phyloP scores from a whole-genome alignment of 2,113 vertebrate species.

The Dipodomys stephensi region DNA sequence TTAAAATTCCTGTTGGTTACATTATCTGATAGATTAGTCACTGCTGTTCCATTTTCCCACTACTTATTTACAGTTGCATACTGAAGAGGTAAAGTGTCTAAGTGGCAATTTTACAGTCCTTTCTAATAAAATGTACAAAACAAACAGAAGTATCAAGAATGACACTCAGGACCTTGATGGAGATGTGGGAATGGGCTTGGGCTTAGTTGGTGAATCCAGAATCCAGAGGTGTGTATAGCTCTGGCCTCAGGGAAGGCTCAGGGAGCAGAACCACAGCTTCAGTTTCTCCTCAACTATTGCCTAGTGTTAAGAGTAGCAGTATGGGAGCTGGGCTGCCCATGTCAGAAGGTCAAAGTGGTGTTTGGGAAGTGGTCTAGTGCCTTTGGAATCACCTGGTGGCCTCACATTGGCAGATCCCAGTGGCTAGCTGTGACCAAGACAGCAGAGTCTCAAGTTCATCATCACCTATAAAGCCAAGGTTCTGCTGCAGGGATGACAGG shows the following conservation, averaged over 20 bases:
- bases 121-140: slow-evolving; percentile 90
- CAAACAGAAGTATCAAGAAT: slow-evolving; percentile 85
- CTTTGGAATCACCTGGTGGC: slow-evolving; percentile 17
- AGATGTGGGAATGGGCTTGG: slow-evolving; percentile 68
- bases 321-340: neutral
- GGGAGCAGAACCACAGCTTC: slow-evolving; percentile 37
- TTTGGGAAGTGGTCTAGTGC: neutral
- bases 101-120: slow-evolving; percentile 92
- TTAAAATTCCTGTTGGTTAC: neutral
- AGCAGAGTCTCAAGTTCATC: slow-evolving; percentile 10
- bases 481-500: slow-evolving; percentile 5
- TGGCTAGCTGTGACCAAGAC: slow-evolving; percentile 51
- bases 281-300: slow-evolving; percentile 48
- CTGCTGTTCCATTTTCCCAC: neutral
- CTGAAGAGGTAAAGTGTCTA: slow-evolving; percentile 94
- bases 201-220: slow-evolving; percentile 77
- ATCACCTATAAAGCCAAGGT: slow-evolving; percentile 9
- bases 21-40: neutral
- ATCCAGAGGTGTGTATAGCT: slow-evolving; percentile 72
- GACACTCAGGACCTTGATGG: slow-evolving; percentile 71
- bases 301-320: slow-evolving; percentile 25
- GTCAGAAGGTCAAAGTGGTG: neutral
- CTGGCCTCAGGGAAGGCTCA: slow-evolving; percentile 60
- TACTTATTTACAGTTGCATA: slow-evolving; percentile 85
- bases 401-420: slow-evolving; percentile 56